phyloP scores from a whole-genome alignment of 2,888 invertebrate genomes.

The Dicycla oo region DNA sequence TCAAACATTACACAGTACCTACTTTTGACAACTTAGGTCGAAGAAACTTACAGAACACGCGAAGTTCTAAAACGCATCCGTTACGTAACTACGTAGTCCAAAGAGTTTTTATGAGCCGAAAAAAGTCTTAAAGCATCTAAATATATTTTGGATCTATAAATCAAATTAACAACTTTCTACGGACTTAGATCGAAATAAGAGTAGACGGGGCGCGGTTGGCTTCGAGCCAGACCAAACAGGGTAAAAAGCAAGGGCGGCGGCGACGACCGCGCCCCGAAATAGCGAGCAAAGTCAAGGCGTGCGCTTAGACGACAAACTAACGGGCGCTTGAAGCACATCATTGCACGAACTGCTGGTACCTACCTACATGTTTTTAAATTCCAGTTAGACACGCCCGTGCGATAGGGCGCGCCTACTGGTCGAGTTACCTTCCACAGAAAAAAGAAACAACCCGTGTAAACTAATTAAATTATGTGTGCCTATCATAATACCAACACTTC shows the following conservation, averaged over 20 bases:
- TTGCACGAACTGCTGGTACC: slow-evolving; percentile 61
- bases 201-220: slow-evolving; percentile 85
- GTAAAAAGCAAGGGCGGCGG: slow-evolving; percentile 88
- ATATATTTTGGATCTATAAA: slow-evolving; percentile 64
- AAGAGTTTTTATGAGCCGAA: slow-evolving; percentile 18
- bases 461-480: slow-evolving; percentile 69
- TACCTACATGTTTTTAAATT: slow-evolving; percentile 60
- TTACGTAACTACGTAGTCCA: slow-evolving; percentile 15
- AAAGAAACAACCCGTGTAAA: slow-evolving; percentile 67
- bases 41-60: slow-evolving; percentile 10
- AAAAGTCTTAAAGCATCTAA: slow-evolving; percentile 27
- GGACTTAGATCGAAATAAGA: slow-evolving; percentile 73
- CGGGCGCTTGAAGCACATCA: slow-evolving; percentile 67
- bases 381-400: slow-evolving; percentile 70
- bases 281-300: slow-evolving; percentile 90
- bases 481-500: slow-evolving; percentile 60
- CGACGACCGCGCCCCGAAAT: slow-evolving; percentile 87
- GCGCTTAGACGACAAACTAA: slow-evolving; percentile 74
- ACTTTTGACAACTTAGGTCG: slow-evolving; percentile 23
- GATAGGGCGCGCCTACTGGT: slow-evolving; percentile 68
- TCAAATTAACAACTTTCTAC: slow-evolving; percentile 75
- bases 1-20: slow-evolving; percentile 23
- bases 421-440: slow-evolving; percentile 57
- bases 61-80: slow-evolving; percentile 17
- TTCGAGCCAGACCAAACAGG: slow-evolving; percentile 87